Evolutionary conservation across 37 sponge, comb jelly and placozoan species (phyloP), one percentile per base, ranked within the genome.

Genomic region (Tethya wilhelma): DNA sequence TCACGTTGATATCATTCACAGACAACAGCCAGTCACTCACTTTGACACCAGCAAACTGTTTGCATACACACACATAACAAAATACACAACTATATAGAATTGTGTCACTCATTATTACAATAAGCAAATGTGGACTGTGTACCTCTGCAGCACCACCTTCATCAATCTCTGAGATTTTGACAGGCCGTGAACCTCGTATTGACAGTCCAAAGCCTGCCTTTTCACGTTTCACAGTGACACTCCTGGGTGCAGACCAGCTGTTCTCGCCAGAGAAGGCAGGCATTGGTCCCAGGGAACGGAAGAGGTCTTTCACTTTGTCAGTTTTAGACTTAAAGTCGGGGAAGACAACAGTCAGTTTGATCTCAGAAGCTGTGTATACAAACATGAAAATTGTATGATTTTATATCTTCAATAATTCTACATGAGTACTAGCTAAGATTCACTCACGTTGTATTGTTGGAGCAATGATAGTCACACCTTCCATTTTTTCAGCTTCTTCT

Each of bases 251-350:
- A 12, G 73, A 26, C 90, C 90, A 89, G 1, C 34, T 43, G 22
- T 83, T 64, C 26, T 78, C 90, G 56, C 70, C 90, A 37, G 75
- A 79, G 45, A 89, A 89, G 6, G 33, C 25, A 23, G 79, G 73
- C 28, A 89, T 75, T 17, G 90, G 90, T 40, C 90, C 90, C 59
- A 89, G 49, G 0, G 62, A 33, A 53, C 43, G 38, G 56, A 89
- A 89, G 25, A 77, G 30, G 60, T 89, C 90, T 34, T 77, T 26
- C 1, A 83, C 78, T 66, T 39, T 67, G 14, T 56, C 78, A 26
- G 39, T 11, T n/a, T n/a, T n/a, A n/a, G n/a, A n/a, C 0, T 39
- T 56, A 55, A 87, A 81, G 22, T 74, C 44, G 6, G 88, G 88
- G 11, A 44, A 25, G 1, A 56, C 59, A 9, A 71, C 49, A 23